A percentile compares a stretch with the other conserved stretches of the same genome.
Evolutionary conservation across 1,140 invertebrate genomes (phyloP).

Genomic region (Drosophila orosa): DNA sequence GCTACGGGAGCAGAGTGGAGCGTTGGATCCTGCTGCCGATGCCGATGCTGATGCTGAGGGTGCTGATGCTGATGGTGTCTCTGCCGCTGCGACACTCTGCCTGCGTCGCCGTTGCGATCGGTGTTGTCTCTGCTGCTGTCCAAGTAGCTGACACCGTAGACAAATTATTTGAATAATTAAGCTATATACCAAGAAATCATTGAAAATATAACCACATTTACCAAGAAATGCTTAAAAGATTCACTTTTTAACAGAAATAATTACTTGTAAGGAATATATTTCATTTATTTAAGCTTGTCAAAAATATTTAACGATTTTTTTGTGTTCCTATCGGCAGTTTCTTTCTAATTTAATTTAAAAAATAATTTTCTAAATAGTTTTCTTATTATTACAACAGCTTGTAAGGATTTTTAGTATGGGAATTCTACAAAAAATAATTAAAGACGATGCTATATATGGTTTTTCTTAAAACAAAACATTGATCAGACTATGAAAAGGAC

Average conservation of each 20-base stretch:
- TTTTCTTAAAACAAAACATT: background rate
- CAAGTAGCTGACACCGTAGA: constrained; percentile 1
- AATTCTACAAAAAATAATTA: background rate
- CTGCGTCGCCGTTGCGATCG: constrained; percentile 25
- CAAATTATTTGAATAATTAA: background rate
- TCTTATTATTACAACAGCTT: too few relatives aligned
- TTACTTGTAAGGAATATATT: rapidly evolving
- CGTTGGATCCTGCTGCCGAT: constrained; percentile 62
- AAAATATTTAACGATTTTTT: background rate
- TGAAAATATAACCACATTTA: background rate
- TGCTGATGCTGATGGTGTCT: constrained; percentile 2
- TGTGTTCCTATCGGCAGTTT: too few relatives aligned
- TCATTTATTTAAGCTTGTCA: background rate
- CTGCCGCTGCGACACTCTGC: constrained; percentile 60
- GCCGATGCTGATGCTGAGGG: constrained; percentile 15
- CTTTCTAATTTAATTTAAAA: too few relatives aligned
- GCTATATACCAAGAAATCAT: background rate
- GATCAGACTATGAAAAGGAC: background rate
- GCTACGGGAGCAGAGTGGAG: constrained; percentile 23
- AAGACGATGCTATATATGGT: background rate
- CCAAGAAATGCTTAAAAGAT: background rate
- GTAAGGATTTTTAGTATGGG: too few relatives aligned
- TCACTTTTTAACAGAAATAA: background rate
- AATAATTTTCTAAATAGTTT: too few relatives aligned
- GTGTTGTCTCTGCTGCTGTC: constrained; percentile 17